Percentiles rank a stretch among this genome's conserved stretches.
These are phyloP conservation scores for Pogonocichla stellata DNA, from an alignment of 2,113 vertebrate species.

Conservation along the genomic window DNA sequence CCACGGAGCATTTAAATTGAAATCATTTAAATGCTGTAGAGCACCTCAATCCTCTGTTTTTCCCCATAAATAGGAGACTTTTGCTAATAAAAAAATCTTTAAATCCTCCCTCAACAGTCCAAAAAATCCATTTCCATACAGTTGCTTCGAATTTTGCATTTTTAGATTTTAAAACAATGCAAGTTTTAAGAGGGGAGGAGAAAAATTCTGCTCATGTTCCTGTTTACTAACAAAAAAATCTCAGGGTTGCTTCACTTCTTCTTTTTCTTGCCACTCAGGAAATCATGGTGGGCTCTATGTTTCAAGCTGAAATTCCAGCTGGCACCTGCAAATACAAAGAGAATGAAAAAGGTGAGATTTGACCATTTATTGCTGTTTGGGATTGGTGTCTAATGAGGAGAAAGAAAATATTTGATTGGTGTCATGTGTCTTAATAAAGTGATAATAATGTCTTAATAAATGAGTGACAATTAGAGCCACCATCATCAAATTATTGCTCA, in stretches of 20 bases:
- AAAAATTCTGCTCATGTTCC: neutral
- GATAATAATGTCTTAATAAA: neutral
- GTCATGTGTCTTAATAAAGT: neutral
- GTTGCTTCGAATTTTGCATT: neutral
- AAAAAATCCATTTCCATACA: neutral
- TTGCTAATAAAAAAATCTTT: too few species aligned
- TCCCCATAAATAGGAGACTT: too few species aligned
- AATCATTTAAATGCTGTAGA: too few species aligned
- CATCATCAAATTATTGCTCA: neutral
- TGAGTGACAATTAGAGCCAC: neutral
- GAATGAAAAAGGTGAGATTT: constrained; percentile 88
- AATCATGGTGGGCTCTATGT: constrained; percentile 99
- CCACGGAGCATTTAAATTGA: too few species aligned
- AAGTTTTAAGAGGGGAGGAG: neutral
- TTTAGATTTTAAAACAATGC: neutral
- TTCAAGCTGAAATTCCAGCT: constrained; percentile 94
- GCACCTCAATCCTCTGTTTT: too few species aligned
- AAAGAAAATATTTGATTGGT: neutral
- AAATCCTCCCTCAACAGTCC: neutral
- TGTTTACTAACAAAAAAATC: neutral
- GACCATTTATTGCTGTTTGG: neutral
- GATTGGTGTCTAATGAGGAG: neutral
- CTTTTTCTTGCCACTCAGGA: constrained; percentile 78
- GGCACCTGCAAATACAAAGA: constrained; percentile 92
- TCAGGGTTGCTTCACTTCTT: neutral